phyloP scores from a whole-genome alignment of 2,888 invertebrate genomes.

The Mellilla xanthometata region DNA sequence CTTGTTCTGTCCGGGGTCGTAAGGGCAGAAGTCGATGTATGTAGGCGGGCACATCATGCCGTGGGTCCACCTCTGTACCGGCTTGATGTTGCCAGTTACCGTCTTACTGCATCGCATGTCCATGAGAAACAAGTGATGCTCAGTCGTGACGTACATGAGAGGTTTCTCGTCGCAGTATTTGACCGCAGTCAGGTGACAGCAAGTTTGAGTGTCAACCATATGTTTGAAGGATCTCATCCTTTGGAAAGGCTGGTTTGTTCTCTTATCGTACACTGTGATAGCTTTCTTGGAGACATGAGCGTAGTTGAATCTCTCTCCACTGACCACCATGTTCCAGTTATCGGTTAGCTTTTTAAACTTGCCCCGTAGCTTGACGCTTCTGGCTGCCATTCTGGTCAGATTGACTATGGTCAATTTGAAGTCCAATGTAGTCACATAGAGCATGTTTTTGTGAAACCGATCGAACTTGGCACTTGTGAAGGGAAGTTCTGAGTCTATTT shows the following conservation, averaged over 20 bases:
- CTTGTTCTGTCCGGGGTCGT: conserved; percentile 50
- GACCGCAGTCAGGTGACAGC: conserved; percentile 58
- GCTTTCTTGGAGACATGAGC: conserved; percentile 52
- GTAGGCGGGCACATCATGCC: conserved; percentile 77
- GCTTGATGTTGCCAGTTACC: conserved; percentile 43
- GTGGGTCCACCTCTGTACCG: conserved; percentile 81
- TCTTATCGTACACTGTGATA: conserved; percentile 68
- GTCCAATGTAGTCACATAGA: conserved; percentile 60
- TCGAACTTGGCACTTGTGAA: conserved; percentile 71
- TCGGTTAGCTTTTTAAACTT: conserved; percentile 45
- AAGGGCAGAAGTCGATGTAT: conserved; percentile 57
- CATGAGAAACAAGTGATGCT: conserved; percentile 64
- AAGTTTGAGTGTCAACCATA: conserved; percentile 52
- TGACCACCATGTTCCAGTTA: conserved; percentile 69
- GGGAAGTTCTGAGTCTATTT: conserved; percentile 54
- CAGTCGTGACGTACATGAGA: conserved; percentile 58
- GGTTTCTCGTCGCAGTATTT: conserved; percentile 51
- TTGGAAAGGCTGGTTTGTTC: conserved; percentile 49
- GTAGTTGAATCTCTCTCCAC: conserved; percentile 54
- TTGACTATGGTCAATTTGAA: conserved; percentile 62
- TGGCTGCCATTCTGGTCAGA: conserved; percentile 58
- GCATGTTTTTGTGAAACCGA: conserved; percentile 60
- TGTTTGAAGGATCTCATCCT: conserved; percentile 48
- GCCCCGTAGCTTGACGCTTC: conserved; percentile 51
- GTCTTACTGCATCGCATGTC: conserved; percentile 54